These are phyloP conservation scores for Phyllotreta striolata DNA, from an alignment of 2,888 invertebrate genomes.

Conservation along the genomic window DNA sequence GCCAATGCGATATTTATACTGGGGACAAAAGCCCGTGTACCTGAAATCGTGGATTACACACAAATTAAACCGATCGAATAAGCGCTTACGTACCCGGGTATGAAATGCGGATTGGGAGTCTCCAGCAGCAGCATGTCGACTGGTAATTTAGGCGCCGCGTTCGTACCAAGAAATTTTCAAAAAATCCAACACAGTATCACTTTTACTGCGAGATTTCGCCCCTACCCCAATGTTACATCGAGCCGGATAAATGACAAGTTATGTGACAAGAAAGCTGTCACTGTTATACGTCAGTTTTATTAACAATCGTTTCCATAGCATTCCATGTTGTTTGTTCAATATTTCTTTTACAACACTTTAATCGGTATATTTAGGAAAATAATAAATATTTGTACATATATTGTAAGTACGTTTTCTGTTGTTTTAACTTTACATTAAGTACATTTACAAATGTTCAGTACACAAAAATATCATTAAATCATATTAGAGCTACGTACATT, in stretches of 20 bases:
- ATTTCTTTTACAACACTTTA: too few relatives aligned
- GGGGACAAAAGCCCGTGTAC: constrained; percentile 80
- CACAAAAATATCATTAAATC: too few relatives aligned
- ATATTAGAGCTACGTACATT: too few relatives aligned
- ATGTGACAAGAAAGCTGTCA: not conserved
- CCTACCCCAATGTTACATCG: not conserved
- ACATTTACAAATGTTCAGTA: too few relatives aligned
- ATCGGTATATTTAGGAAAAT: too few relatives aligned
- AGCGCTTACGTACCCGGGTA: constrained; percentile 70
- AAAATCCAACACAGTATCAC: too few relatives aligned
- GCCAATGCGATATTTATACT: constrained; percentile 76
- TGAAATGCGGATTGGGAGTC: constrained; percentile 76
- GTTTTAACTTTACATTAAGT: too few relatives aligned
- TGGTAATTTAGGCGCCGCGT: constrained; percentile 20
- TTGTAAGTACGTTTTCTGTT: too few relatives aligned
- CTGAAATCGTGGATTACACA: constrained; percentile 58
- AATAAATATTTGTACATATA: too few relatives aligned
- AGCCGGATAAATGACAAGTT: not conserved
- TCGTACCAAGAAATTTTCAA: too few relatives aligned
- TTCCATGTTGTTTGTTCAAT: too few relatives aligned
- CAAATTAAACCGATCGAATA: constrained; percentile 4
- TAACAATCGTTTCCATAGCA: too few relatives aligned
- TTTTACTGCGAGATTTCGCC: not conserved
- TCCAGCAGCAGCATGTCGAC: constrained; percentile 64
- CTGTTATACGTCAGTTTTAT: not conserved